These are phyloP conservation scores for Carassius gibelio DNA, from an alignment of 2,113 vertebrate genomes.

Conservation along the genomic window DNA sequence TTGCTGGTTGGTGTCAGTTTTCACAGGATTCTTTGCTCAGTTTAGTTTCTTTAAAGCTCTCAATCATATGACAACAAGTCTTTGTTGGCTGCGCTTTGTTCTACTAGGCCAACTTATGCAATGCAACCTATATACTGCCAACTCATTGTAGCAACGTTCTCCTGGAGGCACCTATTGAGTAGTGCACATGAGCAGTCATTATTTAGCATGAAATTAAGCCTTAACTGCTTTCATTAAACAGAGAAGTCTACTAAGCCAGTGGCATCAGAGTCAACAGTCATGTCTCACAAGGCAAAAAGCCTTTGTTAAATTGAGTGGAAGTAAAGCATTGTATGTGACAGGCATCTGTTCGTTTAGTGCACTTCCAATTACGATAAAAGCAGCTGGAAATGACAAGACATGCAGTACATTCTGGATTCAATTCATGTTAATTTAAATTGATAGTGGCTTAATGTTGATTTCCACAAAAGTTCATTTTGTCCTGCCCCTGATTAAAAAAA, in stretches of 20 bases:
- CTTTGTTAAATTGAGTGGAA: constrained; percentile 38
- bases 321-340: constrained; percentile 18
- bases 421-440: background rate
- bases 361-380: background rate
- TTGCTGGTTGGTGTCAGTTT: background rate
- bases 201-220: constrained; percentile 29
- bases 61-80: background rate
- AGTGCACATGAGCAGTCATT: constrained; percentile 10
- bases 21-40: background rate
- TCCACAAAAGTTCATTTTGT: too few relatives aligned
- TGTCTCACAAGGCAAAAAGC: background rate
- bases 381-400: background rate
- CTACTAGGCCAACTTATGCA: background rate
- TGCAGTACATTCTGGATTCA: background rate
- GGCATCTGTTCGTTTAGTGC: constrained; percentile 21
- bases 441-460: background rate
- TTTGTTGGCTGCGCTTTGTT: background rate
- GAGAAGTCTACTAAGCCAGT: background rate
- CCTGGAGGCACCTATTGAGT: background rate
- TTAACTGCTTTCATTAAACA: constrained; percentile 13
- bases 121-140: background rate
- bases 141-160: background rate
- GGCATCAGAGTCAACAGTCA: constrained; percentile 20
- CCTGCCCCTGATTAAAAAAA: too few relatives aligned
- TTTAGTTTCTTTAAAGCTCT: background rate